phyloP scores from a whole-genome alignment of 2,888 invertebrate species.

The Amphipyra berbera region DNA sequence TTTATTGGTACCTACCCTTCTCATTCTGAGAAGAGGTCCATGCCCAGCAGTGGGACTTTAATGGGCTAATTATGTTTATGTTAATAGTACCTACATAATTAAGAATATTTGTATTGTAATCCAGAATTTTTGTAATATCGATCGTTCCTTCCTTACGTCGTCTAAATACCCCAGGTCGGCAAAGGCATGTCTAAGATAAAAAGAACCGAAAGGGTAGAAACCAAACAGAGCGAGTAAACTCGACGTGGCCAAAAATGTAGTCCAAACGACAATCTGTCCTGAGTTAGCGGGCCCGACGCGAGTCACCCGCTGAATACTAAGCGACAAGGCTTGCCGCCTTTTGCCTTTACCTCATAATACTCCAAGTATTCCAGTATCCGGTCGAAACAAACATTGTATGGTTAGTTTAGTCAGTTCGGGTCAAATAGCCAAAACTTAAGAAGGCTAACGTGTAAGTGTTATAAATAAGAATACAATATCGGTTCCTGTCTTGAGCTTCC shows the following conservation, averaged over 20 bases:
- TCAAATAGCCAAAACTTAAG: slow-evolving; percentile 24
- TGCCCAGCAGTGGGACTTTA: too few relatives aligned
- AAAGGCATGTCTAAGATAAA: slow-evolving; percentile 10
- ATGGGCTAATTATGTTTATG: too few relatives aligned
- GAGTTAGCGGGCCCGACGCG: slow-evolving; percentile 52
- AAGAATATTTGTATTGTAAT: too few relatives aligned
- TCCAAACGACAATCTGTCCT: slow-evolving; percentile 55
- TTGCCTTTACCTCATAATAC: slow-evolving; percentile 45
- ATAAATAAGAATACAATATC: slow-evolving; percentile 13
- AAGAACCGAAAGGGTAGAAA: slow-evolving; percentile 27
- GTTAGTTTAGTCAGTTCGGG: slow-evolving; percentile 32
- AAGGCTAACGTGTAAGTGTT: neutral
- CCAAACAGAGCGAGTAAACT: slow-evolving; percentile 35
- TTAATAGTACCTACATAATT: too few relatives aligned
- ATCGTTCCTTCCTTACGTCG: too few relatives aligned
- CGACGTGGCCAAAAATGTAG: slow-evolving; percentile 55
- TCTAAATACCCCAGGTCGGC: neutral
- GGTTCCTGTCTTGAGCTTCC: neutral
- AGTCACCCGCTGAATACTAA: slow-evolving; percentile 64
- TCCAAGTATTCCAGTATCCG: slow-evolving; percentile 51
- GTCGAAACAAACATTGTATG: slow-evolving; percentile 27
- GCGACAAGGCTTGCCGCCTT: slow-evolving; percentile 45
- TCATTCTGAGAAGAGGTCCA: too few relatives aligned
- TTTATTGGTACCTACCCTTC: too few relatives aligned
- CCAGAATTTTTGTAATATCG: too few relatives aligned